phyloP scores from a whole-genome alignment of 2,797 vertebrate genomes.

The Trichosurus vulpecula region DNA sequence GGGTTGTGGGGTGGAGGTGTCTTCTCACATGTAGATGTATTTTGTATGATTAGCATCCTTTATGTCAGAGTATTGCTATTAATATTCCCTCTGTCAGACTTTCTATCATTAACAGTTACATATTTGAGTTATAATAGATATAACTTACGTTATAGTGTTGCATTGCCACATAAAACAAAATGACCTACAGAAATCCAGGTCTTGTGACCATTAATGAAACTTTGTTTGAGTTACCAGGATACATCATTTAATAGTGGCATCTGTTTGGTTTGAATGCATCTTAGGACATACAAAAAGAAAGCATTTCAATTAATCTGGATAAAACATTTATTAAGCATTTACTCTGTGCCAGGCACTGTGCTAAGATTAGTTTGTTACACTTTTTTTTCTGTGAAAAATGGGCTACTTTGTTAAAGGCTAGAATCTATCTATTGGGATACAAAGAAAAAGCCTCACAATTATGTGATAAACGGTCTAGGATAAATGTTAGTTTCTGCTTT shows the following conservation, averaged over 20 bases:
- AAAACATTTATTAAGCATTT: not conserved
- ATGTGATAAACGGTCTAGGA: not conserved
- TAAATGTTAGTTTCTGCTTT: not conserved
- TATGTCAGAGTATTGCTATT: not conserved
- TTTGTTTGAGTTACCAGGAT: not conserved
- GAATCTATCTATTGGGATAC: not conserved
- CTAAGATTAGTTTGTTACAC: not conserved
- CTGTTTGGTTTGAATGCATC: not conserved
- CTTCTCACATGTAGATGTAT: not conserved
- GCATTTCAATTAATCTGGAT: not conserved
- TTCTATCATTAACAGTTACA: too few relatives aligned
- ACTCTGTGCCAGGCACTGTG: not conserved
- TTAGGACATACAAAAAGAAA: not conserved
- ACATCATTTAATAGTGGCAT: not conserved
- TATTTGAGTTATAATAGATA: too few relatives aligned
- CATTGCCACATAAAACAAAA: too few relatives aligned
- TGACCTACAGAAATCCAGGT: too few relatives aligned
- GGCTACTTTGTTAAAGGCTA: not conserved
- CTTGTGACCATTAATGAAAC: not conserved
- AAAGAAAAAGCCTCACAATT: not conserved
- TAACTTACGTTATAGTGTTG: too few relatives aligned
- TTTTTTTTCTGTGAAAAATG: not conserved
- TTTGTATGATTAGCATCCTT: not conserved
- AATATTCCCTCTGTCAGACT: too few relatives aligned
- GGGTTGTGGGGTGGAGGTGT: not conserved